Conservation (phyloP, 2,888 invertebrate species). For the Epistrophe grossulariae region DNA sequence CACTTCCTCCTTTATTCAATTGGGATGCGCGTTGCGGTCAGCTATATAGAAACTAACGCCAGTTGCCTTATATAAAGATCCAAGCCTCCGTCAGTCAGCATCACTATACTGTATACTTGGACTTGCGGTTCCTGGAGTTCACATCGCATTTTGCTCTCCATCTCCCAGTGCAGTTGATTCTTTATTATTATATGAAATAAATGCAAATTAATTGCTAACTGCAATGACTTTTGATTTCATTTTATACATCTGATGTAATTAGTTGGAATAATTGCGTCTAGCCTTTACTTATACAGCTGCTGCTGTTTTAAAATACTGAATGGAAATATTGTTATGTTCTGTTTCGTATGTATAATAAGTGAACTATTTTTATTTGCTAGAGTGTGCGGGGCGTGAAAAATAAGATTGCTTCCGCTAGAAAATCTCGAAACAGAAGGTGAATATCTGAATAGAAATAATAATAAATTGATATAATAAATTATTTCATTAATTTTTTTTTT, state of each 20-base stretch:
- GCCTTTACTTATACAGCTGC: slow-evolving; percentile 52
- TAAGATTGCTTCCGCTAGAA: slow-evolving; percentile 60
- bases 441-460: slow-evolving; percentile 40
- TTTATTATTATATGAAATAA: slow-evolving; percentile 47
- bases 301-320: slow-evolving; percentile 8
- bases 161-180: slow-evolving; percentile 20
- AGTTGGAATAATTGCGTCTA: slow-evolving; percentile 73
- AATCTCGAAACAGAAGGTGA: slow-evolving; percentile 58
- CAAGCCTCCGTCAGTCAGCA: not conserved
- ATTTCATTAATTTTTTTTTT: slow-evolving; percentile 28
- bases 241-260: slow-evolving; percentile 73
- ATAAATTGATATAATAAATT: slow-evolving; percentile 39
- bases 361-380: not conserved
- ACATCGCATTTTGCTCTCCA: not conserved
- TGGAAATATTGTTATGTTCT: slow-evolving; percentile 31
- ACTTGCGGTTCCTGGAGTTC: slow-evolving; percentile 25
- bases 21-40: slow-evolving; percentile 27
- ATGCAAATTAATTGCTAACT: slow-evolving; percentile 76
- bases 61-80: not conserved
- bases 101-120: not conserved
- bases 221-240: slow-evolving; percentile 75
- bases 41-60: not conserved
- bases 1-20: slow-evolving; percentile 49
- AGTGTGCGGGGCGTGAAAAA: slow-evolving; percentile 6
- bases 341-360: slow-evolving; percentile 1